Evolutionary conservation across 2,113 vertebrate genomes (phyloP).

Genomic region (Vombatus ursinus): DNA sequence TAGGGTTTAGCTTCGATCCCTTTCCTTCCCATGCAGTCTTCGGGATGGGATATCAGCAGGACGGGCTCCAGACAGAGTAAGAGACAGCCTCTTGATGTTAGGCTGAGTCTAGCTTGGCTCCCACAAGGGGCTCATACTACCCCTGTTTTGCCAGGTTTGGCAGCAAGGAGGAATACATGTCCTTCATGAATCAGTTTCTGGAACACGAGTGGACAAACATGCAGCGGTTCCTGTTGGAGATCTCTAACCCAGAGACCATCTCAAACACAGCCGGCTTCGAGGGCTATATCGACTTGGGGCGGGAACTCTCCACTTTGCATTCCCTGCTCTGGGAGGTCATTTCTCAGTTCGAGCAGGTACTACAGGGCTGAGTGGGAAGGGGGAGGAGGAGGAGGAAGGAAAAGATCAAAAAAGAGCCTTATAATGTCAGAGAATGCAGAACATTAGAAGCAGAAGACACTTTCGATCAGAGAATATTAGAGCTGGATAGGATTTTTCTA

Average conservation of each 20-base stretch:
- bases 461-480: neutral
- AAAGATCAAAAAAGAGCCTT: accelerated
- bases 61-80: neutral
- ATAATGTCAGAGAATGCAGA: neutral
- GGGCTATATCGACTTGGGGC: constrained; percentile 97
- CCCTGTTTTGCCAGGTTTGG: constrained; percentile 88
- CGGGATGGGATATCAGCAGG: neutral
- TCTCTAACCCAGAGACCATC: constrained; percentile 96
- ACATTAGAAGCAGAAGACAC: neutral
- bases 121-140: neutral
- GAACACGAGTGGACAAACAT: constrained; percentile 98
- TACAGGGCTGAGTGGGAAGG: accelerated
- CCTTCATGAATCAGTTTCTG: constrained; percentile 99
- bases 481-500: neutral
- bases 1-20: neutral
- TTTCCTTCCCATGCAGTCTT: neutral
- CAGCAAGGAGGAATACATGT: constrained; percentile 99
- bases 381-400: neutral
- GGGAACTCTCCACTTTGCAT: constrained; percentile 95
- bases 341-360: constrained; percentile 95
- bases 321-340: constrained; percentile 95
- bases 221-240: constrained; percentile 97
- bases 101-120: neutral
- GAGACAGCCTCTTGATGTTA: neutral
- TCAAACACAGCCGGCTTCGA: constrained; percentile 97